Conservation (phyloP, 1,140 invertebrate species). For the Battus philenor region DNA sequence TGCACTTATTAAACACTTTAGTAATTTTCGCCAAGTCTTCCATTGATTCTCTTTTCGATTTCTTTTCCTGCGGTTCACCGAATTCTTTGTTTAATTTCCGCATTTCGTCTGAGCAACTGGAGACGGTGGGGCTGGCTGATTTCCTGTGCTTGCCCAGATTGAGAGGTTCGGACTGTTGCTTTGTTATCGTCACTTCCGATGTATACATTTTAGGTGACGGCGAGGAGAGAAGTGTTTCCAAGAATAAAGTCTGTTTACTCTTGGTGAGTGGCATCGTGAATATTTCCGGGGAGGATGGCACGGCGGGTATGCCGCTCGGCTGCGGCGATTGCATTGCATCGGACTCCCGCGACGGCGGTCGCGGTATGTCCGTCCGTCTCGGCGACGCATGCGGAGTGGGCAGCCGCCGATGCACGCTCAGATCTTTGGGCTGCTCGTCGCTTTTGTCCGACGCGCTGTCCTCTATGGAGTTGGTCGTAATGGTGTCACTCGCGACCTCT, state of each 20-base stretch:
- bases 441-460: constrained; percentile 60
- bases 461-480: constrained; percentile 48
- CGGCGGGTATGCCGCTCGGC: constrained; percentile 79
- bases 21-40: constrained; percentile 59
- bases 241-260: constrained; percentile 75
- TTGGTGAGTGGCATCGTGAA: constrained; percentile 69
- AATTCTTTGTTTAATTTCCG: constrained; percentile 67
- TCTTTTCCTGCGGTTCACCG: constrained; percentile 78
- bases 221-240: constrained; percentile 76
- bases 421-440: constrained; percentile 77
- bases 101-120: constrained; percentile 78
- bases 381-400: constrained; percentile 67
- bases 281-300: constrained; percentile 78
- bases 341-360: constrained; percentile 77
- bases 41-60: constrained; percentile 69
- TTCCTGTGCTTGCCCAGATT: constrained; percentile 80
- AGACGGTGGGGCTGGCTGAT: constrained; percentile 78
- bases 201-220: constrained; percentile 76
- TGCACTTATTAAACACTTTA: constrained; percentile 60
- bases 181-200: constrained; percentile 75
- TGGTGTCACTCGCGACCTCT: constrained; percentile 34
- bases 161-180: constrained; percentile 80
- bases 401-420: constrained; percentile 73
- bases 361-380: constrained; percentile 58
- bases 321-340: constrained; percentile 81